phyloP scores from a whole-genome alignment of 1,140 invertebrate species.

The Diorhabda elongata region DNA sequence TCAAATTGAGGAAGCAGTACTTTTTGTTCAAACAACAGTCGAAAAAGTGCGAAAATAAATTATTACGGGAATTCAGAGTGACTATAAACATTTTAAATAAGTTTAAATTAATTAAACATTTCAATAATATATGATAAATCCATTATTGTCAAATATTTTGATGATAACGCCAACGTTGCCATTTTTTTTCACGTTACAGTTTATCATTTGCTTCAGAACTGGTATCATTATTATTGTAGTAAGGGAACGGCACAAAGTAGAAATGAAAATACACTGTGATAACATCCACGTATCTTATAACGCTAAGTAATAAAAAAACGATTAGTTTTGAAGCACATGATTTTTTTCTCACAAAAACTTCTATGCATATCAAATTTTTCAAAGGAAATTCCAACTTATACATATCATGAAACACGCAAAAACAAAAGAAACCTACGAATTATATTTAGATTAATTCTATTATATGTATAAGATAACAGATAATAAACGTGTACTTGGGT shows the following conservation, averaged over 20 bases:
- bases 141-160: too few relatives aligned
- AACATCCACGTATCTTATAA: neutral
- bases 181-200: too few relatives aligned
- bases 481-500: conserved; percentile 29
- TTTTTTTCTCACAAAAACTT: neutral
- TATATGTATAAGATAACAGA: neutral
- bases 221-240: neutral
- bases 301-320: neutral
- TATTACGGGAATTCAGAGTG: too few relatives aligned
- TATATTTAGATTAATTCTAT: conserved; percentile 12
- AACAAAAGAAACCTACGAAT: conserved; percentile 6
- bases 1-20: too few relatives aligned
- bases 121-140: too few relatives aligned
- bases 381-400: neutral
- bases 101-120: too few relatives aligned
- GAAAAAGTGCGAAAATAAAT: too few relatives aligned
- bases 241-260: neutral
- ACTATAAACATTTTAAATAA: too few relatives aligned
- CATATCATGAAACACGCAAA: conserved; percentile 16
- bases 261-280: conserved; percentile 7
- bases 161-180: too few relatives aligned
- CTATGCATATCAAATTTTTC: too few relatives aligned
- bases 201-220: neutral
- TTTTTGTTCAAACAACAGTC: too few relatives aligned
- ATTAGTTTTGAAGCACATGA: conserved; percentile 2